Conservation (phyloP, 2,797 vertebrate species). For the Morelia viridis region DNA sequence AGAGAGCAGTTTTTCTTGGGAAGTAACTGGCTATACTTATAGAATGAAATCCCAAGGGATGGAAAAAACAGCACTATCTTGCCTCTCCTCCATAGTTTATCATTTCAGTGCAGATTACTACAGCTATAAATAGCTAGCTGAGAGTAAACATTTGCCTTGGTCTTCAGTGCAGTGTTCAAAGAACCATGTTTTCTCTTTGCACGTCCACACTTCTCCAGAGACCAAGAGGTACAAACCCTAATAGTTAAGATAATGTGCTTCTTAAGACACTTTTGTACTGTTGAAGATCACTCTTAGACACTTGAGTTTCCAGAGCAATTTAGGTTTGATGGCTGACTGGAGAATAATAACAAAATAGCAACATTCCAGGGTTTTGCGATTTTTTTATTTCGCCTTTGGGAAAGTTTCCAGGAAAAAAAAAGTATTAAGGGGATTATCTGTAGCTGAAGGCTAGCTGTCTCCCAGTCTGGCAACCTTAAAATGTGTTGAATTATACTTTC, state of each 20-base stretch:
- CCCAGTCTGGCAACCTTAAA: not conserved
- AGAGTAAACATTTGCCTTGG: slow-evolving; percentile 69
- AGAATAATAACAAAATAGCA: not conserved
- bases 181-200: not conserved
- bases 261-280: not conserved
- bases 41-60: slow-evolving; percentile 15
- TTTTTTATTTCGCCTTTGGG: not conserved
- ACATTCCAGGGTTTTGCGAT: not conserved
- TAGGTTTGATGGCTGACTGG: not conserved
- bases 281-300: not conserved
- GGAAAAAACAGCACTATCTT: slow-evolving; percentile 55
- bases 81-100: slow-evolving; percentile 71
- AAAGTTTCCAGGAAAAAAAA: no score
- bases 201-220: not conserved
- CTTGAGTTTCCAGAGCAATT: not conserved
- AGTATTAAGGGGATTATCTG: no score
- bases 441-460: no score
- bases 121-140: slow-evolving; percentile 71
- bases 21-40: not conserved
- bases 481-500: not conserved
- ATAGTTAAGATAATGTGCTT: not conserved
- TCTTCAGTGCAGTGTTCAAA: not conserved
- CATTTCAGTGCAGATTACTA: slow-evolving; percentile 72
- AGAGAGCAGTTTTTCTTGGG: not conserved
- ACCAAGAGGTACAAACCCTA: not conserved